These are phyloP conservation scores for Hiodon tergisus DNA, from an alignment of 2,113 vertebrate genomes.

Conservation along the genomic window DNA sequence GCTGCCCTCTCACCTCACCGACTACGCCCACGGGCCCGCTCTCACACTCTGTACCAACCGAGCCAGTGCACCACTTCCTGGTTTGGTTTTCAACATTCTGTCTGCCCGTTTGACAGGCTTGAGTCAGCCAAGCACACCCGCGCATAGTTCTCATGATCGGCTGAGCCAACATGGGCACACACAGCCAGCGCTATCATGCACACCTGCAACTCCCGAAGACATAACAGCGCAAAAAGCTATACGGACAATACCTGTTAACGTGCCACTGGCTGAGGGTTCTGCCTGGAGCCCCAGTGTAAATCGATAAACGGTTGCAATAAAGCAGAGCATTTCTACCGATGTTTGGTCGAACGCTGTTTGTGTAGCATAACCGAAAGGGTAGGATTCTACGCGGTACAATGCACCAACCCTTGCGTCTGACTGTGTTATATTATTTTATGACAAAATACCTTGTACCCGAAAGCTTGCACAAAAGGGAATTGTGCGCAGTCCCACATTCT, in stretches of 20 bases:
- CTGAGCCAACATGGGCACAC: neutral
- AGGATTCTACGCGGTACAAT: neutral
- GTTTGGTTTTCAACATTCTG: slow-evolving; percentile 48
- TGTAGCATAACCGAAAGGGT: too few relatives aligned
- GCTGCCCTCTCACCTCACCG: neutral
- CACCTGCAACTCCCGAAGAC: neutral
- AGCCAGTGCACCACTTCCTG: slow-evolving; percentile 31
- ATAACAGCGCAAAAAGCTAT: neutral
- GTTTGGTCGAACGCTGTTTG: too few relatives aligned
- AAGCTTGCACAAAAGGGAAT: neutral
- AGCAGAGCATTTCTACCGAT: too few relatives aligned
- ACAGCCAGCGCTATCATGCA: neutral
- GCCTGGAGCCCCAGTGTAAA: too few relatives aligned
- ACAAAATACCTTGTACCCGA: neutral
- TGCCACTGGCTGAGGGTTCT: too few relatives aligned
- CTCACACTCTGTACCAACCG: slow-evolving; percentile 9
- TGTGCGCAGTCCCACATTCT: neutral
- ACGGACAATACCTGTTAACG: too few relatives aligned
- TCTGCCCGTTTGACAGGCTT: slow-evolving; percentile 46
- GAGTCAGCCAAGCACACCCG: slow-evolving; percentile 14
- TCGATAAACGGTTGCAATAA: too few relatives aligned
- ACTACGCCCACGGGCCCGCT: neutral
- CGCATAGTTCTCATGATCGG: neutral
- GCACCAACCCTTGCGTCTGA: neutral
- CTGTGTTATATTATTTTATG: neutral